These are phyloP conservation scores for Eospalax fontanierii DNA, from an alignment of 2,797 vertebrate genomes.

Conservation along the genomic window DNA sequence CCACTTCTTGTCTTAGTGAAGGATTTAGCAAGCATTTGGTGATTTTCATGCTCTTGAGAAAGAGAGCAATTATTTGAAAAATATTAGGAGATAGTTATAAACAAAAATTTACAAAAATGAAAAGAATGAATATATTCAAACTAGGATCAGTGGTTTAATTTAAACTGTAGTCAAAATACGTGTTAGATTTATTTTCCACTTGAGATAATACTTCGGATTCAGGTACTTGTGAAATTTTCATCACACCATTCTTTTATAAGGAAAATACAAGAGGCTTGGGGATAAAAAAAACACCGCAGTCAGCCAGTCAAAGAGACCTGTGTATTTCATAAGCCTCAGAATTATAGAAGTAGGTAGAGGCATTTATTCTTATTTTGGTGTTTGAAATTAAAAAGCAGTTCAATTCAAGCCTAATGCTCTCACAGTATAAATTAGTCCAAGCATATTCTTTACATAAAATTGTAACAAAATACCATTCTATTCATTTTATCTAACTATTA, in stretches of 20 bases:
- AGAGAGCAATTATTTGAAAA: not conserved
- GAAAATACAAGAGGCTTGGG: not conserved
- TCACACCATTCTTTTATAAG: not conserved
- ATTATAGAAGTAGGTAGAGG: not conserved
- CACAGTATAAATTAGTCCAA: not conserved
- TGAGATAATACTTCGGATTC: not conserved
- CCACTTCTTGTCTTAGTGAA: not conserved
- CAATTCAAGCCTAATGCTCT: not conserved
- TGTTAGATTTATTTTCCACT: slow-evolving; percentile 8
- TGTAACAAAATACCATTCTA: not conserved
- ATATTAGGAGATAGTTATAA: slow-evolving; percentile 29
- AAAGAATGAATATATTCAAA: not conserved
- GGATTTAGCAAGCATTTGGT: not conserved
- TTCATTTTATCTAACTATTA: not conserved
- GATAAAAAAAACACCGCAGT: slow-evolving; percentile 22
- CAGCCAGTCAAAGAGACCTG: no score
- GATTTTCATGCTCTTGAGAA: slow-evolving; percentile 30
- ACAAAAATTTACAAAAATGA: not conserved
- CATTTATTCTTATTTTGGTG: not conserved
- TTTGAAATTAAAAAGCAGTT: not conserved
- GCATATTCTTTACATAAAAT: not conserved
- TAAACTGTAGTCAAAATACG: slow-evolving; percentile 19
- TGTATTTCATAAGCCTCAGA: not conserved
- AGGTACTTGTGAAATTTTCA: slow-evolving; percentile 41
- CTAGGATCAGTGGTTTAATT: not conserved